Evolutionary conservation across 2,797 vertebrate genomes (phyloP).

Genomic region (Poeciliopsis gracilis): DNA sequence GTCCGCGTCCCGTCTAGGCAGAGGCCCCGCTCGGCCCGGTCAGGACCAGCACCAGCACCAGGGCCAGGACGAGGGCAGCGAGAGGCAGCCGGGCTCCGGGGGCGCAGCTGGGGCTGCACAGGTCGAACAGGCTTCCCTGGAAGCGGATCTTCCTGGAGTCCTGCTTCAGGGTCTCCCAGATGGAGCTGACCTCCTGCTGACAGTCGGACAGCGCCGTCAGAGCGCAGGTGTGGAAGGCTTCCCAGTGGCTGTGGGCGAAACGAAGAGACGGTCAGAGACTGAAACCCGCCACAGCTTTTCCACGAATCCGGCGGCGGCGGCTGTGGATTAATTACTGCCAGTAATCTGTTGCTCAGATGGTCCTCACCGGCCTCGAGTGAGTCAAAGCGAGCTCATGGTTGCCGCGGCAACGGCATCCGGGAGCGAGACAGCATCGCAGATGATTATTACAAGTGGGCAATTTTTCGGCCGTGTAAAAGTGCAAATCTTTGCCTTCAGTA

Average conservation of each 20-base stretch:
- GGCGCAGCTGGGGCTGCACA: slow-evolving; percentile 76
- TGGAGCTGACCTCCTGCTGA: slow-evolving; percentile 78
- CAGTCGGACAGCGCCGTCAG: slow-evolving; percentile 77
- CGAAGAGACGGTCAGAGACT: slow-evolving; percentile 46
- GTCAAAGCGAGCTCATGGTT: slow-evolving; percentile 63
- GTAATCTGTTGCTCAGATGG: slow-evolving; percentile 58
- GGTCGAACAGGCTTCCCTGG: slow-evolving; percentile 83
- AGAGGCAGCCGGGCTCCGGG: slow-evolving; percentile 42
- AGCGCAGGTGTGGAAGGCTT: slow-evolving; percentile 82
- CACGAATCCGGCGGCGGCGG: slow-evolving; percentile 28
- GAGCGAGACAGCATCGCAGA: slow-evolving; percentile 64
- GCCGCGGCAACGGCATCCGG: slow-evolving; percentile 69
- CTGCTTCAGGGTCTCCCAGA: slow-evolving; percentile 83
- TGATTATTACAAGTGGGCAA: slow-evolving; percentile 48
- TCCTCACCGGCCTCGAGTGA: slow-evolving; percentile 35
- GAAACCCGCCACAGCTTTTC: slow-evolving; percentile 14
- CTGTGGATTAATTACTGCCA: slow-evolving; percentile 49
- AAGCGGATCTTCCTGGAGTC: slow-evolving; percentile 83
- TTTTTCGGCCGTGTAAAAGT: slow-evolving; percentile 43
- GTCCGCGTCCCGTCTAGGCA: slow-evolving; percentile 34
- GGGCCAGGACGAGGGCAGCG: slow-evolving; percentile 45
- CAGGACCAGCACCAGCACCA: slow-evolving; percentile 72
- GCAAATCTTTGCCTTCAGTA: slow-evolving; percentile 58
- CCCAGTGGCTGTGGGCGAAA: slow-evolving; percentile 80
- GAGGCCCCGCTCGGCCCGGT: slow-evolving; percentile 38